Base-by-base conservation (phyloP, 2,113 vertebrate species). In the Oreochromis niloticus region DNA sequence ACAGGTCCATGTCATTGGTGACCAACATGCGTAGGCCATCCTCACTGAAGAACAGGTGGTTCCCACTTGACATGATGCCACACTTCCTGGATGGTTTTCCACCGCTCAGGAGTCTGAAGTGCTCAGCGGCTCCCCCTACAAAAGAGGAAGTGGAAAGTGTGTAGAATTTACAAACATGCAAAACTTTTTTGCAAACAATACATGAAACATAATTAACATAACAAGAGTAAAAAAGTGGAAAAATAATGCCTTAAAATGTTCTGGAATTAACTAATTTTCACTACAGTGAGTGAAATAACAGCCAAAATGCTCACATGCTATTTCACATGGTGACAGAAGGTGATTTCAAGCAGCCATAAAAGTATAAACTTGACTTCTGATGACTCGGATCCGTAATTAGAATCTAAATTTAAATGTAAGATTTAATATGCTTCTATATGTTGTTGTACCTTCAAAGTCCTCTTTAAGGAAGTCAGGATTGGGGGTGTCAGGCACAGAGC, bases 21-120 rank as follows among this genome's bases (percentile, higher is more conserved):
- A 98, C 97, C 95, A 99, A 95, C 98, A 99, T 98, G 41, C 99
- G 97, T 54, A 99, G 95, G 36, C 99, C 99, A 75, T 99, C 98
- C 91, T 99, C 98, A 0, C 98, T 99, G 93, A 99, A 99, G 94
- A 99, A 99, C 81, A 99, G 95, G 91, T 99, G 99, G 94, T 99
- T 99, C 90, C 98, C 98, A 85, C 98, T 99, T 63, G 98, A 98
- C 94, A 99, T 97, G 91, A 99, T 98, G 1, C 99, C 98, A 87
- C 99, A 99, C 95, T 99, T 99, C 86, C 99, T 97, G 86, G 98
- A 99, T 1, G 98, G 97, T 90, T 99, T 99, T 59, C 98, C 99
- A 3, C 99, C 98, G 84, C 98, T 99, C 92, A 99, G 96, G 52
- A 98, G 92, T 75, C 96, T 93, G 93, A 99, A 99, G 93, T 96